Base-by-base conservation (phyloP, 2,888 invertebrate genomes). In the Brachypterus glaber region DNA sequence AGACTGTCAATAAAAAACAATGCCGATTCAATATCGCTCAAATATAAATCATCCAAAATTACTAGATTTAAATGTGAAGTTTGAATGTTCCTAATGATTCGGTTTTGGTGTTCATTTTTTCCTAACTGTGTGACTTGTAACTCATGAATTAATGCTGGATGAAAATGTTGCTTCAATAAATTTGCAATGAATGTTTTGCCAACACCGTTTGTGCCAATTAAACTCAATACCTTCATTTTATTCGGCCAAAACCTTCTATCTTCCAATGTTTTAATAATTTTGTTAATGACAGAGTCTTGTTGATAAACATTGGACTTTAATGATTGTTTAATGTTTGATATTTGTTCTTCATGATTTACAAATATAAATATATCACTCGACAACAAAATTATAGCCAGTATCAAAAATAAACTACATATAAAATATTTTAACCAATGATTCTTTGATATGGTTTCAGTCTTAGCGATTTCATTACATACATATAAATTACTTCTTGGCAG, bases 121-220 rank as follows among this genome's bases (percentile, higher is more conserved):
- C 35, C 35, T 11, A 44, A 33, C 12, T 53, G 40, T 16, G 35
- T 15, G 9, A 37, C 44, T 34, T 42, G 42, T 11, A 51, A 18
- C 16, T 52, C 52, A 46, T 51, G 47, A 18, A 49, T 37, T 4
- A 49, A 38, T 17, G 45, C 41, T 21, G 36, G 32, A 15, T 35
- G 38, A 38, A 56, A 58, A 39, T 54, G 43, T 35, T 44, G 46
- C 39, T 54, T 55, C 4, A 60, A 38, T 11, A 58, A 44, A 39
- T 56, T 57, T 3, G 47, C 50, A 30, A 50, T 43, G 38, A 51
- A 55, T 14, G 60, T 59, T 48, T 61, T 61, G 9, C 60, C 60
- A 15, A 59, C 57, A 17, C 60, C 60, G 5, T 53, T 50, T 8
- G 52, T 45, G 13, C 60, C 60, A 21, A 58, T 42, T 41, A 59